These are phyloP conservation scores for Leucophenga maculata DNA, from an alignment of 2,888 invertebrate genomes.

Conservation along the genomic window DNA sequence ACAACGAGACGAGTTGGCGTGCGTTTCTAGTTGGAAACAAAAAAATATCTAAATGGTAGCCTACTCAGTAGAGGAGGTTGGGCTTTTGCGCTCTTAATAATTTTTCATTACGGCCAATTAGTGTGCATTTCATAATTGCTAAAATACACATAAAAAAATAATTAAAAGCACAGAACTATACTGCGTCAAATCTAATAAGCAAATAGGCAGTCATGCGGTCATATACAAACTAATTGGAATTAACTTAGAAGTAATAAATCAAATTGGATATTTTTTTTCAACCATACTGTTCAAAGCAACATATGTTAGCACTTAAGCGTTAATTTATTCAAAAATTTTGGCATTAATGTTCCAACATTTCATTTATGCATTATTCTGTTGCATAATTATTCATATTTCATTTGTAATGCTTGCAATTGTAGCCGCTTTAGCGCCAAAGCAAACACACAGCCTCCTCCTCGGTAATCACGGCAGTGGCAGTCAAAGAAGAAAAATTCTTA, in stretches of 20 bases:
- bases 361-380: background rate
- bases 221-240: slow-evolving; percentile 21
- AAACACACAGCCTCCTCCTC: too few relatives aligned
- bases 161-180: slow-evolving; percentile 3
- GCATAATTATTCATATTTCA: slow-evolving; percentile 1
- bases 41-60: slow-evolving; percentile 8
- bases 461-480: too few relatives aligned
- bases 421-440: slow-evolving; percentile 18
- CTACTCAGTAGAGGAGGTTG: slow-evolving; percentile 8
- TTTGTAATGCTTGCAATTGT: background rate
- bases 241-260: slow-evolving; percentile 5
- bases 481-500: slow-evolving; percentile 18
- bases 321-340: too few relatives aligned
- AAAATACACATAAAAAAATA: slow-evolving; percentile 50
- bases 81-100: slow-evolving; percentile 34
- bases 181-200: slow-evolving; percentile 34
- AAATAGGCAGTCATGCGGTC: slow-evolving; percentile 29
- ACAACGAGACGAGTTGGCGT: slow-evolving; percentile 4
- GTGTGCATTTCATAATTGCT: slow-evolving; percentile 70
- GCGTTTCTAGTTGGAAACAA: slow-evolving; percentile 11
- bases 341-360: background rate
- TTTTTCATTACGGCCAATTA: slow-evolving; percentile 67
- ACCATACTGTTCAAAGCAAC: background rate
- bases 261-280: too few relatives aligned
- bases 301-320: background rate